Conservation (phyloP, 2,797 vertebrate genomes). For the Acipenser transmontanus region DNA sequence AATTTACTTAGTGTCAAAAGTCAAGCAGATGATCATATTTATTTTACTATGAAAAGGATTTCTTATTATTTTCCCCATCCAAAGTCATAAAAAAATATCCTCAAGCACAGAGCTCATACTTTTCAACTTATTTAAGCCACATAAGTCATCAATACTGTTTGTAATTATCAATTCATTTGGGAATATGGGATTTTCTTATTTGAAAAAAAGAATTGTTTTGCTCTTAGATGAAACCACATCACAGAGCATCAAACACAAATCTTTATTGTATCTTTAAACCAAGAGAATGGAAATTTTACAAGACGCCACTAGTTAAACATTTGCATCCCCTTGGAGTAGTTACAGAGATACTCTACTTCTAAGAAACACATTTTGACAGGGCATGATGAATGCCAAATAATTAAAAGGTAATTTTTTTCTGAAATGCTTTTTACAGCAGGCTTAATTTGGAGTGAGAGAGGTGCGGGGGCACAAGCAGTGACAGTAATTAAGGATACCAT, state of each 20-base stretch:
- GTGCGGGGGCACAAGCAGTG: no score
- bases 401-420: not conserved
- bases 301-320: slow-evolving; percentile 75
- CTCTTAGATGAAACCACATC: slow-evolving; percentile 93
- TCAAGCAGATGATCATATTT: slow-evolving; percentile 56
- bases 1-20: slow-evolving; percentile 52
- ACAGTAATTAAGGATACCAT: no score
- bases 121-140: slow-evolving; percentile 65
- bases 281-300: slow-evolving; percentile 72
- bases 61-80: slow-evolving; percentile 70
- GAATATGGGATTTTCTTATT: slow-evolving; percentile 81
- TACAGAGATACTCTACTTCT: slow-evolving; percentile 63
- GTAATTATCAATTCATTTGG: slow-evolving; percentile 96
- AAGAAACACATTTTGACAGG: slow-evolving; percentile 53
- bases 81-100: slow-evolving; percentile 81
- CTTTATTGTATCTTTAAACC: slow-evolving; percentile 77
- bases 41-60: slow-evolving; percentile 68
- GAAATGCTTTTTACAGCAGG: no score
- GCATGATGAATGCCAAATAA: slow-evolving; percentile 42
- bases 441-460: no score
- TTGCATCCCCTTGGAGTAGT: slow-evolving; percentile 61
- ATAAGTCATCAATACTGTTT: slow-evolving; percentile 83
- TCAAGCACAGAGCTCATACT: slow-evolving; percentile 66
- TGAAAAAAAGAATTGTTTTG: slow-evolving; percentile 91
- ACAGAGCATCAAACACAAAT: slow-evolving; percentile 72